Percentiles rank a stretch among this genome's conserved stretches.
These are phyloP conservation scores for Dysidea cf. avara DNA, from an alignment of 37 sponge, comb jelly and placozoan species.

Conservation along the genomic window DNA sequence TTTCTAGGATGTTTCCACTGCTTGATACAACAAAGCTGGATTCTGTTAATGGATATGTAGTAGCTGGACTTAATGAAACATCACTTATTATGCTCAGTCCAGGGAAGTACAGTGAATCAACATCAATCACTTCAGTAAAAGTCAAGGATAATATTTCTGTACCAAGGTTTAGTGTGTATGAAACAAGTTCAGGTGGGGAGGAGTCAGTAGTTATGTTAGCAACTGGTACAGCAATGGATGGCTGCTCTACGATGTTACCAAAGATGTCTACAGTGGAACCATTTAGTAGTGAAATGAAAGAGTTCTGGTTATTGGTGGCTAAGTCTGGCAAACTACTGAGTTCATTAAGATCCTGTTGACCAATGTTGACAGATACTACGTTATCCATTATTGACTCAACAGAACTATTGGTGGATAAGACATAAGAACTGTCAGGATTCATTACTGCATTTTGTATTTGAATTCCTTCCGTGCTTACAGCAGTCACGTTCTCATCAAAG, in stretches of 20 bases:
- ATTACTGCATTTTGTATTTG: constrained; percentile 35
- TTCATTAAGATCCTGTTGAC: constrained; percentile 55
- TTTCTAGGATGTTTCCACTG: constrained; percentile 52
- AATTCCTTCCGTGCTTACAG: constrained; percentile 31
- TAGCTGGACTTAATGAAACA: constrained; percentile 19
- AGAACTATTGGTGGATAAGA: constrained; percentile 44
- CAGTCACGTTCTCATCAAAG: constrained; percentile 69
- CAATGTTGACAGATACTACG: constrained; percentile 45
- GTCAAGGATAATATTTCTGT: constrained; percentile 70
- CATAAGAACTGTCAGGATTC: constrained; percentile 31
- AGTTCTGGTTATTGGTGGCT: constrained; percentile 28
- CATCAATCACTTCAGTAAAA: constrained; percentile 75
- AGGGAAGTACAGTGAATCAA: constrained; percentile 40
- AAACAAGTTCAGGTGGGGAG: constrained; percentile 50
- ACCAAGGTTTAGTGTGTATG: constrained; percentile 63
- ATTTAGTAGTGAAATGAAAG: constrained; percentile 45
- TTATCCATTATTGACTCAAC: constrained; percentile 20
- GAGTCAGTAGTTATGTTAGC: constrained; percentile 58
- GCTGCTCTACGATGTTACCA: constrained; percentile 28
- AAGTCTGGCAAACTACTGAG: constrained; percentile 41
- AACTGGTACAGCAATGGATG: constrained; percentile 6
- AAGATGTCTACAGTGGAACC: constrained; percentile 60
- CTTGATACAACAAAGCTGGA: constrained; percentile 49
- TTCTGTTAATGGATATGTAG: constrained; percentile 41
- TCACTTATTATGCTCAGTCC: constrained; percentile 55